These are phyloP conservation scores for Apodemia mormo DNA, from an alignment of 2,888 invertebrate genomes.

Conservation along the genomic window DNA sequence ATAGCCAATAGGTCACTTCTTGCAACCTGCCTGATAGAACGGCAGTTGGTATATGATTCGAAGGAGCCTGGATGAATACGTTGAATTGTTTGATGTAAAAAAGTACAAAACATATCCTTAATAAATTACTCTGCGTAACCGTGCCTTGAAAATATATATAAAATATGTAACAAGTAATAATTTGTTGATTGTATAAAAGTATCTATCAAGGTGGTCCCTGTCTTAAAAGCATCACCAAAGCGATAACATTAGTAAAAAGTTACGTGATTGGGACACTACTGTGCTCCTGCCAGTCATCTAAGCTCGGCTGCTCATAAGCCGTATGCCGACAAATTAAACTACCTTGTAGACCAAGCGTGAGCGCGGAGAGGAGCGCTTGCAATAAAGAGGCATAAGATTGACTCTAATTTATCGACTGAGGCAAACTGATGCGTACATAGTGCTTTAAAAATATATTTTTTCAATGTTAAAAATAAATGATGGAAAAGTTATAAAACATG, in stretches of 20 bases:
- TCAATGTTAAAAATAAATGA: too few species aligned
- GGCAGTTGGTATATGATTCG: too few species aligned
- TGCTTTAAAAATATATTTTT: background rate
- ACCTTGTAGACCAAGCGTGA: background rate
- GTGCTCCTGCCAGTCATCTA: slow-evolving; percentile 66
- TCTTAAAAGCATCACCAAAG: slow-evolving; percentile 17
- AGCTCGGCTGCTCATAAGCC: slow-evolving; percentile 56
- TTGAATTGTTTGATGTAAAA: too few species aligned
- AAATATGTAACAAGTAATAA: slow-evolving; percentile 1
- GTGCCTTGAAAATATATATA: background rate
- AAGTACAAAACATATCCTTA: too few species aligned
- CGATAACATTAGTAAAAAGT: slow-evolving; percentile 37
- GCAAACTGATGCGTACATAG: background rate
- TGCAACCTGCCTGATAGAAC: too few species aligned
- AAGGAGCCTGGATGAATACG: too few species aligned
- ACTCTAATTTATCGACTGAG: too few species aligned
- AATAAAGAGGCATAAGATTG: background rate
- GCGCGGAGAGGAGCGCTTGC: background rate
- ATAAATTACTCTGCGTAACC: too few species aligned
- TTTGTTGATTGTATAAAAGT: slow-evolving; percentile 14
- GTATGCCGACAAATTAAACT: background rate
- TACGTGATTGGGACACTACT: slow-evolving; percentile 41
- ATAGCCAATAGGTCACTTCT: too few species aligned
- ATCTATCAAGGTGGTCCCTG: slow-evolving; percentile 16
- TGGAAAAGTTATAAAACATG: too few species aligned